These are phyloP conservation scores for Pungitius pungitius DNA, from an alignment of 2,113 vertebrate genomes.

Conservation along the genomic window DNA sequence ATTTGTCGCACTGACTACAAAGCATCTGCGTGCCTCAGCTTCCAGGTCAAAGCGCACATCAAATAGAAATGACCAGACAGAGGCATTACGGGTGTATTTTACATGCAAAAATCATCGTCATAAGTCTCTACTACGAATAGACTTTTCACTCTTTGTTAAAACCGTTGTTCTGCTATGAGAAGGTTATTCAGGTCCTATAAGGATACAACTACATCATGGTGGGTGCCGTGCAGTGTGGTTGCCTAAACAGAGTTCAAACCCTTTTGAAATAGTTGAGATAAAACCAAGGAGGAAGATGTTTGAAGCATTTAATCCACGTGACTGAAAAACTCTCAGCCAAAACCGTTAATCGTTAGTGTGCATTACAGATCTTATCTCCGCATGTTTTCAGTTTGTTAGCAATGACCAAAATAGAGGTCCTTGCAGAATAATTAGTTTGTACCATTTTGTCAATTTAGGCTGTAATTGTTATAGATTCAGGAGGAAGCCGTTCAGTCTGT, in stretches of 20 bases:
- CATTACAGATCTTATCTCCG: slow-evolving; percentile 1
- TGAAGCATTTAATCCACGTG: background rate
- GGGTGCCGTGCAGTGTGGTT: background rate
- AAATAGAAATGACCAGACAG: slow-evolving; percentile 10
- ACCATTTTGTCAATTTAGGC: background rate
- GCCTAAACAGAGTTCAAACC: background rate
- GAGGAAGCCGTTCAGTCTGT: background rate
- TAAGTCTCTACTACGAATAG: background rate
- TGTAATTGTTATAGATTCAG: slow-evolving; percentile 10
- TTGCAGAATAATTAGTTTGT: slow-evolving; percentile 26
- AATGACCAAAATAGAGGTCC: slow-evolving; percentile 18
- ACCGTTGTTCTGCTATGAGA: background rate
- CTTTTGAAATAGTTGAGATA: background rate
- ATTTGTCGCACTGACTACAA: slow-evolving; percentile 17
- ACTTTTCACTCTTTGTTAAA: slow-evolving; percentile 1
- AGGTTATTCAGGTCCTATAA: background rate
- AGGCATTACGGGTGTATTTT: background rate
- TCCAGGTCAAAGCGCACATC: background rate
- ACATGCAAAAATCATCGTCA: background rate
- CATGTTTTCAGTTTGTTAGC: slow-evolving; percentile 21
- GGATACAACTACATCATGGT: background rate
- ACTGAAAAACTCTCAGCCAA: slow-evolving; percentile 7
- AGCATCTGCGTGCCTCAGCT: background rate
- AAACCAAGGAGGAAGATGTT: slow-evolving; percentile 2
- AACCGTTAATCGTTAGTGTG: slow-evolving; percentile 22